Evolutionary conservation across 2,113 vertebrate species (phyloP).

Genomic region (Nycticorax nycticorax): DNA sequence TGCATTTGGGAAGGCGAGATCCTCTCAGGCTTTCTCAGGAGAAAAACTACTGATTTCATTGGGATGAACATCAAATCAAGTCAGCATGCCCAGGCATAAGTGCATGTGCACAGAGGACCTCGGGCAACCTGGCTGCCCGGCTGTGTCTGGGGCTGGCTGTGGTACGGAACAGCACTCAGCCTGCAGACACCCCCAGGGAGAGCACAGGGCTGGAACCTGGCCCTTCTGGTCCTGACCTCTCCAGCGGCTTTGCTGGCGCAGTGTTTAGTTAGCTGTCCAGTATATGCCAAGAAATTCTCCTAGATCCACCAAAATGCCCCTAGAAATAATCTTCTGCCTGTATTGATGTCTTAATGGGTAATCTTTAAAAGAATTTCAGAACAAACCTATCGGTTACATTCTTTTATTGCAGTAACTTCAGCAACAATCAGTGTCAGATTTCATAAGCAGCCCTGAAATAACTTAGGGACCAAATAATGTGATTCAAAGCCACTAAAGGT

Average conservation of each 20-base stretch:
- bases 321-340: neutral
- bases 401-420: neutral
- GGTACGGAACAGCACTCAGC: neutral
- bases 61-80: neutral
- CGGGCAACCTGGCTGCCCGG: neutral
- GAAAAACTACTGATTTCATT: neutral
- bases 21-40: neutral
- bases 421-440: neutral
- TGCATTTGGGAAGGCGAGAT: neutral
- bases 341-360: neutral
- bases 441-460: neutral
- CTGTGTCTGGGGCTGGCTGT: neutral
- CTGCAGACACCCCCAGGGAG: neutral
- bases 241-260: neutral
- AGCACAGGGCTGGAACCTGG: accelerated
- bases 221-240: neutral
- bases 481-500: neutral
- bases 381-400: neutral
- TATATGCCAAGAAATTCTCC: neutral
- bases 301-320: neutral
- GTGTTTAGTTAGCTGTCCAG: neutral
- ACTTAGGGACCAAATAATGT: accelerated
- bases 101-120: neutral
- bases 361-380: neutral
- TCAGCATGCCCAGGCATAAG: neutral